phyloP scores from a whole-genome alignment of 1,140 invertebrate species.

The Coelopa frigida region DNA sequence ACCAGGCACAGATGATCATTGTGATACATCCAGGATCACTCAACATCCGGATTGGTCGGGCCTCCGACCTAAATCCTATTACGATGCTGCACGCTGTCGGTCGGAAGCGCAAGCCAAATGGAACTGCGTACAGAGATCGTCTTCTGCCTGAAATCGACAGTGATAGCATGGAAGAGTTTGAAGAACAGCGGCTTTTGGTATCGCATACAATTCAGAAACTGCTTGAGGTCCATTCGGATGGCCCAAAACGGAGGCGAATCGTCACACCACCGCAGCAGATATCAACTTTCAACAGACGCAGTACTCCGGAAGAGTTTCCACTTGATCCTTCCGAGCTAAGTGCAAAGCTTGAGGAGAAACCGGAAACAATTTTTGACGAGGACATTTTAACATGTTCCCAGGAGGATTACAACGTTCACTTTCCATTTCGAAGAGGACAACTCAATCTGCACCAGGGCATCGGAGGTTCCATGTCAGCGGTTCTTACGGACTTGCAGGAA shows the following conservation, averaged over 20 bases:
- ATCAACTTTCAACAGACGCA: conserved; percentile 73
- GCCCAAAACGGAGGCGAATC: conserved; percentile 61
- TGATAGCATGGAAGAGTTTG: conserved; percentile 53
- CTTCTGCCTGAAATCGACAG: conserved; percentile 50
- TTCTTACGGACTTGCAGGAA: conserved; percentile 74
- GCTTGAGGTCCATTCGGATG: conserved; percentile 1
- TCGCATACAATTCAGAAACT: conserved; percentile 66
- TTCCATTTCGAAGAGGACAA: conserved; percentile 79
- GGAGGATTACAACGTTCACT: conserved; percentile 77
- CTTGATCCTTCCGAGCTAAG: conserved; percentile 49
- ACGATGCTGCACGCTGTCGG: conserved; percentile 84
- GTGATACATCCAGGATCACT: conserved; percentile 93
- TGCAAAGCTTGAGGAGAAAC: conserved; percentile 54
- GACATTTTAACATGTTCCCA: conserved; percentile 55
- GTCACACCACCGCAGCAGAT: conserved; percentile 82
- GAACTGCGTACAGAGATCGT: conserved; percentile 55
- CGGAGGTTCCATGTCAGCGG: conserved; percentile 75
- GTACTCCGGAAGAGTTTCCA: conserved; percentile 55
- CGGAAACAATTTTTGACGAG: conserved; percentile 24
- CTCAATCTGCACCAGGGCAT: conserved; percentile 76
- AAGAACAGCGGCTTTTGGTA: conserved; percentile 73
- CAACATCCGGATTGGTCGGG: conserved; percentile 79
- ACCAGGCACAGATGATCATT: conserved; percentile 67
- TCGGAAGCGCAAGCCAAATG: conserved; percentile 51
- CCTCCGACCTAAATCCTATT: conserved; percentile 79